Evolutionary conservation across 2,797 vertebrate genomes (phyloP).

Genomic region (Falco novaeseelandiae): DNA sequence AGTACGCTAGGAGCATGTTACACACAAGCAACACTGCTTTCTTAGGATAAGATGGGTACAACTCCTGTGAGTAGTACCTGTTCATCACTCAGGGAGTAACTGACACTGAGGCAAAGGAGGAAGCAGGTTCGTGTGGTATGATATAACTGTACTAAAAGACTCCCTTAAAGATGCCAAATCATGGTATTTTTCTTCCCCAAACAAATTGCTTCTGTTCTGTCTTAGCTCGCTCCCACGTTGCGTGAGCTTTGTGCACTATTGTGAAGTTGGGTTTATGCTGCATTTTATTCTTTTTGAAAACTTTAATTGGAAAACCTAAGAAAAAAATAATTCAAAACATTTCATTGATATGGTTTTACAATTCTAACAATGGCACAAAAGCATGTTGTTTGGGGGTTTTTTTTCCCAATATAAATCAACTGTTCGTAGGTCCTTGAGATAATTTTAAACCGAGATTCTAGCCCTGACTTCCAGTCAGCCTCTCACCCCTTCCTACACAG

Average conservation of each 20-base stretch:
- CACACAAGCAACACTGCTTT: too few species aligned
- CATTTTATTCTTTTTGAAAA: not conserved
- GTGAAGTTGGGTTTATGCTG: not conserved
- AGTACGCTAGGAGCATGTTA: rapidly evolving
- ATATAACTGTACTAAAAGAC: not conserved
- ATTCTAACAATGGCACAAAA: not conserved
- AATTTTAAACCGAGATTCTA: not conserved
- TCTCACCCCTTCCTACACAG: not conserved
- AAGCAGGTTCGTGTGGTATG: not conserved
- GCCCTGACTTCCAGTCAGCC: not conserved
- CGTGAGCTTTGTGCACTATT: not conserved
- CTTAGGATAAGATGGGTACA: not conserved
- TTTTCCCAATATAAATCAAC: not conserved
- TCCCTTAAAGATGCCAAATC: not conserved
- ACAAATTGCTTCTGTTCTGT: not conserved
- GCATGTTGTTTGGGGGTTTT: not conserved
- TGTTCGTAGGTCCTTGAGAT: not conserved
- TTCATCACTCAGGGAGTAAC: not conserved
- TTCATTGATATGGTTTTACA: not conserved
- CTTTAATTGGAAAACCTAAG: not conserved
- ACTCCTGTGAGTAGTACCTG: not conserved
- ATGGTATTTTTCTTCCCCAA: not conserved
- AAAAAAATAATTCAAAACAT: not conserved
- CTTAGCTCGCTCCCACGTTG: not conserved
- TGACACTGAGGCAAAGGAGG: not conserved